Evolutionary conservation across 2,888 invertebrate species (phyloP).

Genomic region (Tiliacea aurago): DNA sequence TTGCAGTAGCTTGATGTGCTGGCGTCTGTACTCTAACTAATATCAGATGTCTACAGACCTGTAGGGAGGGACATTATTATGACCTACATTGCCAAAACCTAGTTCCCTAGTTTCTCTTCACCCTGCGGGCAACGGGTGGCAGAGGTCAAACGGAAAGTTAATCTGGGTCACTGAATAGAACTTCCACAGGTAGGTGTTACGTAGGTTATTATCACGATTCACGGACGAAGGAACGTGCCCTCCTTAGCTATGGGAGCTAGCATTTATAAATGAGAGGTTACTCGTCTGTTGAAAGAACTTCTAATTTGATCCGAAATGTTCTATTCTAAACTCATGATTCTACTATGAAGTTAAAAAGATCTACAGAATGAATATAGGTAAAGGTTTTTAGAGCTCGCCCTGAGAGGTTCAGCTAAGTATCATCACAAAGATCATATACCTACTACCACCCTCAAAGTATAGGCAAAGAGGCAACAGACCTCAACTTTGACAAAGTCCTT

Average conservation of each 20-base stretch:
- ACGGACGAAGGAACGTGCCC: neutral
- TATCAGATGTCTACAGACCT: too few species aligned
- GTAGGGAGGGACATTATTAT: neutral
- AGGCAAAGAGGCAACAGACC: neutral
- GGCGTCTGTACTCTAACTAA: too few species aligned
- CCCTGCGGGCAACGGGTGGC: slow-evolving; percentile 10
- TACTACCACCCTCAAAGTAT: neutral
- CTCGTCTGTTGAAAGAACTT: neutral
- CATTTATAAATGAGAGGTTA: neutral
- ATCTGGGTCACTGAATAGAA: slow-evolving; percentile 52
- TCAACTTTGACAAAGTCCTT: neutral
- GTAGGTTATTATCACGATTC: neutral
- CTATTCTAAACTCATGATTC: neutral
- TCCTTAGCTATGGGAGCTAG: neutral
- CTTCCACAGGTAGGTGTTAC: slow-evolving; percentile 23
- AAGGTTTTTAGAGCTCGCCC: neutral
- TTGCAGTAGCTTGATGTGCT: too few species aligned
- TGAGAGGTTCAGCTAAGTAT: neutral
- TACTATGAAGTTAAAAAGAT: neutral
- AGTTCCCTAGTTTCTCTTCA: slow-evolving; percentile 32
- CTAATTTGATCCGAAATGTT: neutral
- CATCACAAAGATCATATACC: neutral
- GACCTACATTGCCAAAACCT: slow-evolving; percentile 27
- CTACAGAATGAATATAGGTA: neutral
- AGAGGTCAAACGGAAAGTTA: slow-evolving; percentile 44